Evolutionary conservation across 64 coral and sea anemone genomes (phyloP).

Genomic region (Cladopsammia gracilis): DNA sequence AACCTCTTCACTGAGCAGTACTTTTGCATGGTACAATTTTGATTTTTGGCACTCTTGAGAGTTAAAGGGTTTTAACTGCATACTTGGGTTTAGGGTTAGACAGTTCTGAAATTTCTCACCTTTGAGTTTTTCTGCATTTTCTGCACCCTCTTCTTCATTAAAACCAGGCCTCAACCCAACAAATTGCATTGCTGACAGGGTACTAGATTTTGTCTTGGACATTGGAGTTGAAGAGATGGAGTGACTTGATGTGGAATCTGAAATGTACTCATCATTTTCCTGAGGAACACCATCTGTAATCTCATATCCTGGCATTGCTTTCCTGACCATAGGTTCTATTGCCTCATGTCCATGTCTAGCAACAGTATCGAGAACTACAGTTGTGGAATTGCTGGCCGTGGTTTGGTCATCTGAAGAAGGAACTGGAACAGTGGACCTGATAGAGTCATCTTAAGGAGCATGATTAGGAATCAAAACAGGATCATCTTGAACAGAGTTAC

Average conservation of each 20-base stretch:
- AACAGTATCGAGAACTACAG: too few relatives aligned
- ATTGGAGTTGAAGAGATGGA: not conserved
- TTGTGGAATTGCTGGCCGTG: not conserved
- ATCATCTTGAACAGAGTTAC: not conserved
- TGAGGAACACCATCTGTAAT: not conserved
- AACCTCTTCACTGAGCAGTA: too few relatives aligned
- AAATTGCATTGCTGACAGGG: not conserved
- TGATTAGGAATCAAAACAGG: not conserved
- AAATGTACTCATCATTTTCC: not conserved
- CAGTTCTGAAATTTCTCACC: too few relatives aligned
- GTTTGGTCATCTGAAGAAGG: not conserved
- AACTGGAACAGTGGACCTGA: not conserved
- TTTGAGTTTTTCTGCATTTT: not conserved
- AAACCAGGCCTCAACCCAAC: not conserved
- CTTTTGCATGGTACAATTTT: too few relatives aligned
- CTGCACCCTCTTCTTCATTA: not conserved
- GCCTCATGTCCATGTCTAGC: not conserved
- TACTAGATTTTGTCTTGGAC: conserved; percentile 7
- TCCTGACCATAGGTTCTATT: not conserved
- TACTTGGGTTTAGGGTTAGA: too few relatives aligned
- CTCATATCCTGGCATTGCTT: not conserved
- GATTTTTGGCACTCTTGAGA: too few relatives aligned
- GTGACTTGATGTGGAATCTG: not conserved
- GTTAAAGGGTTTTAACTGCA: too few relatives aligned
- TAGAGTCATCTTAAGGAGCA: not conserved